Percentiles rank a stretch among this genome's conserved stretches.
These are phyloP conservation scores for Lontra canadensis DNA, from an alignment of 2,113 vertebrate species.

Conservation along the genomic window DNA sequence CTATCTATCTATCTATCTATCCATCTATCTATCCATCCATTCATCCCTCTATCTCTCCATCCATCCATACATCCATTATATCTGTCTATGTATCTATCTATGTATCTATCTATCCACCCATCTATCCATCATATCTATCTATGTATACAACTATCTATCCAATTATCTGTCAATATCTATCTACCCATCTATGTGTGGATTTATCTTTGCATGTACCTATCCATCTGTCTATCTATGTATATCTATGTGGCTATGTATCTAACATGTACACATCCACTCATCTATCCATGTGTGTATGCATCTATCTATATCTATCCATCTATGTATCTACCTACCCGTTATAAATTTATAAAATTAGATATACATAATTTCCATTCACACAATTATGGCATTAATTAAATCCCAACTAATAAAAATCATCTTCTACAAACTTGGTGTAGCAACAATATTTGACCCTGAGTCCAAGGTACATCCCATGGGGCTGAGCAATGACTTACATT, in stretches of 20 bases:
- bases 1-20: not conserved
- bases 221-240: no score
- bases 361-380: not conserved
- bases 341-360: not conserved
- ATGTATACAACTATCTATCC: not conserved
- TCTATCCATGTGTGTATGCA: not conserved
- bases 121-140: no score
- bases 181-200: not conserved
- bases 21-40: not conserved
- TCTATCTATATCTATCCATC: not conserved
- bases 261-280: not conserved
- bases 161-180: not conserved
- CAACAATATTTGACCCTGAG: accelerated
- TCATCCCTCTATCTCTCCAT: not conserved
- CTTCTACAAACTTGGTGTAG: not conserved
- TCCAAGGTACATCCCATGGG: not conserved
- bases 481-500: not conserved
- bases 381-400: not conserved
- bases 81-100: not conserved
- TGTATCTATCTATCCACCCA: not conserved
- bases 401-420: not conserved
- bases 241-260: not conserved
- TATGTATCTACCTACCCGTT: not conserved
- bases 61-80: no score
- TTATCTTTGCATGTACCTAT: not conserved